Percentiles rank a stretch among this genome's conserved stretches.
Conservation (phyloP, 2,888 invertebrate genomes). For the Yponomeuta evonymella region DNA sequence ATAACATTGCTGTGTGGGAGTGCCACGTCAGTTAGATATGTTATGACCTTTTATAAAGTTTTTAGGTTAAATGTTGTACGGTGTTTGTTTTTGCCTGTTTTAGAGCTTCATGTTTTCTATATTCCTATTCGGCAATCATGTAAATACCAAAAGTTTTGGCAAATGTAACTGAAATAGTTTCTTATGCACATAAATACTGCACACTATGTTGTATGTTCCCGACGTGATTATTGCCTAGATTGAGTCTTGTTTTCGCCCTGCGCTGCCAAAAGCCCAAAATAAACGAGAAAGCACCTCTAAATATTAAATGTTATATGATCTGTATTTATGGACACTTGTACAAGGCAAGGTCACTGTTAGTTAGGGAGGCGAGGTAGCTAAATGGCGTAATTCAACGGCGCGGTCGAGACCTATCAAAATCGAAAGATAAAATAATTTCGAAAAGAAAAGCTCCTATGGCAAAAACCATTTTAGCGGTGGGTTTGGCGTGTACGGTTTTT, state of each 20-base stretch:
- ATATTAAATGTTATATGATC: conserved; percentile 34
- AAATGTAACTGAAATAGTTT: not conserved
- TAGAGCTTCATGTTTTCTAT: not conserved
- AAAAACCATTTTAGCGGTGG: too few species aligned
- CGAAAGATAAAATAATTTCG: too few species aligned
- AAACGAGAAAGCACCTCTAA: conserved; percentile 43
- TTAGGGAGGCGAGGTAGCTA: too few species aligned
- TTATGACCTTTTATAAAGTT: not conserved
- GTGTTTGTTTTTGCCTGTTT: not conserved
- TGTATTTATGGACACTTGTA: conserved; percentile 24
- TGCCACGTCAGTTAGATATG: not conserved
- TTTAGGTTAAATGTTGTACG: not conserved
- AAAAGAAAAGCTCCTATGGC: too few species aligned
- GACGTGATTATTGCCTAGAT: conserved; percentile 24
- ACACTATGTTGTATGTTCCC: not conserved
- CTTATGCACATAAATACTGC: not conserved
- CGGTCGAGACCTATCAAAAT: too few species aligned
- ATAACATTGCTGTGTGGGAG: conserved; percentile 2
- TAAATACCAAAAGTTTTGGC: not conserved
- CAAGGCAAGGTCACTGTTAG: conserved; percentile 33
- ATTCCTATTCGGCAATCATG: not conserved
- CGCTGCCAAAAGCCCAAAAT: conserved; percentile 38
- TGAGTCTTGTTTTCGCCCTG: conserved; percentile 35
- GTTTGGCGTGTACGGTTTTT: too few species aligned
- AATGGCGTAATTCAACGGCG: too few species aligned